phyloP scores from a whole-genome alignment of 2,797 vertebrate genomes.

The Melanotaenia parkinsoni region DNA sequence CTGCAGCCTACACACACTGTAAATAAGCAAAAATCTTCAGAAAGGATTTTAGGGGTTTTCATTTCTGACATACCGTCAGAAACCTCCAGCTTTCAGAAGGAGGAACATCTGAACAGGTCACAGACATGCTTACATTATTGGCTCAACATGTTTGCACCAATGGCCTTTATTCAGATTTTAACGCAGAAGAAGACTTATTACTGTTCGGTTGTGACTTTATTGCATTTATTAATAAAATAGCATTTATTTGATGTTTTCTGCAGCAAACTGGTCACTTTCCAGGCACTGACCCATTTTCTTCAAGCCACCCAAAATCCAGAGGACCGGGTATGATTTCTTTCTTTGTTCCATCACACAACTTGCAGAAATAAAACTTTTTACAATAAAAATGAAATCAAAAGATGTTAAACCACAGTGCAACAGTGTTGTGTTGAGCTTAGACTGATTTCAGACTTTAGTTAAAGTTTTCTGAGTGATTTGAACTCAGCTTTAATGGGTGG shows the following conservation, averaged over 20 bases:
- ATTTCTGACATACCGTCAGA: neutral
- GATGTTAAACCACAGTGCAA: neutral
- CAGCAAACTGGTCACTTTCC: slow-evolving; percentile 90
- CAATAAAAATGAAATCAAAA: neutral
- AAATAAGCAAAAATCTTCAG: neutral
- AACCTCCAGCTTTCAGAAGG: neutral
- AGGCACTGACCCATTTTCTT: slow-evolving; percentile 90
- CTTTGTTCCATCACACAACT: neutral
- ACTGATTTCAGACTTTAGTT: neutral
- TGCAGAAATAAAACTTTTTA: neutral
- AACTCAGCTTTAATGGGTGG: neutral
- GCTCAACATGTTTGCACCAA: neutral
- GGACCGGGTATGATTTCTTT: slow-evolving; percentile 85
- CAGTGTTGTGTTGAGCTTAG: neutral
- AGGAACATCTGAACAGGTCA: neutral
- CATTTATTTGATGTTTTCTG: slow-evolving; percentile 1
- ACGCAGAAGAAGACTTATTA: neutral
- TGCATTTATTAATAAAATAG: neutral
- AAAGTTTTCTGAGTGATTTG: neutral
- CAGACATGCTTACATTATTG: neutral
- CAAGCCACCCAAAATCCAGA: slow-evolving; percentile 88
- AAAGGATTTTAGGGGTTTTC: neutral
- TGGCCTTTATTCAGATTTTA: neutral
- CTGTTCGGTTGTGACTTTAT: neutral
- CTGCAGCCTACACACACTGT: neutral